A percentile compares a stretch with the other conserved stretches of the same genome.
Conservation (phyloP, 2,113 vertebrate genomes). For the Oncorhynchus keta region DNA sequence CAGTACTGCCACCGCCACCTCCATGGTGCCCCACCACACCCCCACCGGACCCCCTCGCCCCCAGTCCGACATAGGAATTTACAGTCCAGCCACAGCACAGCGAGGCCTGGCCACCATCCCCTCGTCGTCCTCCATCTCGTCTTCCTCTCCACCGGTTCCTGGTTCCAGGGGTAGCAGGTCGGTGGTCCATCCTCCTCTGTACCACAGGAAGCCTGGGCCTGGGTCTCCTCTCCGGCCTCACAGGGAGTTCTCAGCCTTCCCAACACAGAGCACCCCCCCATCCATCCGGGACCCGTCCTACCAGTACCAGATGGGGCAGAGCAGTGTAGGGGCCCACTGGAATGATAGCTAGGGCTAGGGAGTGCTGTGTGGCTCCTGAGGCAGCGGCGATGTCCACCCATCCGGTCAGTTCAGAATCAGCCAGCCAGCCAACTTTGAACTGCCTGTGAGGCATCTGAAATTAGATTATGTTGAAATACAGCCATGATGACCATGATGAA, state of each 20-base stretch:
- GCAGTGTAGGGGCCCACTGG: constrained; percentile 87
- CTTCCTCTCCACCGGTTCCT: constrained; percentile 54
- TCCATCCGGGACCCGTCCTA: constrained; percentile 83
- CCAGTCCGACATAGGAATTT: constrained; percentile 83
- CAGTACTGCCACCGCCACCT: constrained; percentile 65
- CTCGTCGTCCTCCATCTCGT: constrained; percentile 67
- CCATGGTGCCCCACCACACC: constrained; percentile 85
- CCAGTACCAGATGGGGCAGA: constrained; percentile 82
- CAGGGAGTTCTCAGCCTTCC: constrained; percentile 84
- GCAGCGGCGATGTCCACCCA: constrained; percentile 14
- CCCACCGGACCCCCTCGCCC: constrained; percentile 75
- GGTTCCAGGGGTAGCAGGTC: constrained; percentile 75
- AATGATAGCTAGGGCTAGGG: constrained; percentile 78
- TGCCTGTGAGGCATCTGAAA: constrained; percentile 29
- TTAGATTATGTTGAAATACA: constrained; percentile 46
- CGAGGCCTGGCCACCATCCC: constrained; percentile 78
- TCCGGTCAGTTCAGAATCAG: background rate
- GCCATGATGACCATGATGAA: constrained; percentile 28
- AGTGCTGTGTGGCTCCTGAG: constrained; percentile 10
- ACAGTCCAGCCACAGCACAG: constrained; percentile 80
- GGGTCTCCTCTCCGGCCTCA: constrained; percentile 80
- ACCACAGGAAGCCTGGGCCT: constrained; percentile 80
- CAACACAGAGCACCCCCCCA: constrained; percentile 80
- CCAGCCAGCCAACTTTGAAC: constrained; percentile 10
- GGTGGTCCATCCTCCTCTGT: constrained; percentile 74